phyloP scores from a whole-genome alignment of 2,797 vertebrate genomes.

The Apogon hyalosoma region DNA sequence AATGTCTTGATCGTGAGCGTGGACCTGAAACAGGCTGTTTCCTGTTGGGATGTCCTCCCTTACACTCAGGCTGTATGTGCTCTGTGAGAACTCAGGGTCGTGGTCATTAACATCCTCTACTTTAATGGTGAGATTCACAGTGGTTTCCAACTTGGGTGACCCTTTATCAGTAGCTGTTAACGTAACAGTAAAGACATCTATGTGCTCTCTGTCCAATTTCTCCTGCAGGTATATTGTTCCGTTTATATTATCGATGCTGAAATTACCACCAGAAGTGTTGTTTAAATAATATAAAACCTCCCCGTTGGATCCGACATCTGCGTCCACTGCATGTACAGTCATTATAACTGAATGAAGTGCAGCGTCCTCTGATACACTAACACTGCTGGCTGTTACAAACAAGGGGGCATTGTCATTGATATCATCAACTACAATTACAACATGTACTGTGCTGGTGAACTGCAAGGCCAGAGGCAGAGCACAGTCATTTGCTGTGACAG shows the following conservation, averaged over 20 bases:
- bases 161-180: constrained; percentile 79
- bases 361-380: constrained; percentile 75
- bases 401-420: constrained; percentile 83
- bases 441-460: constrained; percentile 72
- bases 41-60: constrained; percentile 77
- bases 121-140: constrained; percentile 72
- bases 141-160: constrained; percentile 63
- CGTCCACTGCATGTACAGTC: constrained; percentile 74
- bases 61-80: constrained; percentile 68
- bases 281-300: constrained; percentile 77
- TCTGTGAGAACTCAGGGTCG: constrained; percentile 76
- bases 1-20: constrained; percentile 77
- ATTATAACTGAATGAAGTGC: constrained; percentile 70
- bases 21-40: constrained; percentile 69
- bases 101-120: constrained; percentile 84
- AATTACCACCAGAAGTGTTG: constrained; percentile 47
- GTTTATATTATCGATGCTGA: constrained; percentile 73
- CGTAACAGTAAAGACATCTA: constrained; percentile 65
- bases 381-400: constrained; percentile 66
- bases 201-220: constrained; percentile 78
- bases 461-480: constrained; percentile 57
- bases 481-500: constrained; percentile 76
- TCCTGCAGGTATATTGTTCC: constrained; percentile 77
- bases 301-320: constrained; percentile 76
- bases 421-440: constrained; percentile 73